Base-by-base conservation (phyloP, 2,888 invertebrate species). In the Gortyna flavago region DNA sequence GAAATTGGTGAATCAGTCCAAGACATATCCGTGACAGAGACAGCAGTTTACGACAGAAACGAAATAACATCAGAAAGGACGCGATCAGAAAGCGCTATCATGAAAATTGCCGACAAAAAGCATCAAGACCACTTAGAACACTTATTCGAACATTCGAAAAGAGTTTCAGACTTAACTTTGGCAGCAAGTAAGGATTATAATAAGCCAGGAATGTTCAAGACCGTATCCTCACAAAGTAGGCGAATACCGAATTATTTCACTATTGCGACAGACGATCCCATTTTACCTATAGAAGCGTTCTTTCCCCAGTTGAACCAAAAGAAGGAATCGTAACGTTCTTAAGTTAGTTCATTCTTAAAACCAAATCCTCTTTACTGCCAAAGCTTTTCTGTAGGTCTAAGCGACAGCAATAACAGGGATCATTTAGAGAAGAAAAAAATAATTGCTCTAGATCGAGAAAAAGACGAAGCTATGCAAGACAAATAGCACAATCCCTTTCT, bases 271-370 rank as follows among this genome's bases (percentile, higher is more conserved):
- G 98, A 98, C 85, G 98, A 98, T 91, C 98, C 98, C 0, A 98
- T 98, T 73, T 95, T 98, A 71, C 98, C 98, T 0, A 98, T 98
- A 83, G 98, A 98, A 93, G 98, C 98, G 0, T 98, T 98, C 93
- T 98, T 98, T 91, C 98, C 98, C 32, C 98, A 98, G 91, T 92
- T 98, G 69, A 97, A 97, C 87, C 97, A 97, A 93, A 97, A 97
- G 93, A 97, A 97, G 93, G 96, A 97, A 92, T 92, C 96, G 84
- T 96, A 95, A 94, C 73, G 89, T 93, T 93, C 90, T 92, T 93
- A 85, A 86, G 48, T 85, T 91, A 91, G 88, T 89, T 91, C 90
- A 89, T 86, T 90, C n/a, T 77, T 80, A 79, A 93, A 93, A 95
- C 95, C 95, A 95, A 96, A 96, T 93, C 90, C 89, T 92, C 92